Evolutionary conservation across 2,113 vertebrate genomes (phyloP), one percentile per base, ranked within the genome.

Genomic region (Scortum barcoo): DNA sequence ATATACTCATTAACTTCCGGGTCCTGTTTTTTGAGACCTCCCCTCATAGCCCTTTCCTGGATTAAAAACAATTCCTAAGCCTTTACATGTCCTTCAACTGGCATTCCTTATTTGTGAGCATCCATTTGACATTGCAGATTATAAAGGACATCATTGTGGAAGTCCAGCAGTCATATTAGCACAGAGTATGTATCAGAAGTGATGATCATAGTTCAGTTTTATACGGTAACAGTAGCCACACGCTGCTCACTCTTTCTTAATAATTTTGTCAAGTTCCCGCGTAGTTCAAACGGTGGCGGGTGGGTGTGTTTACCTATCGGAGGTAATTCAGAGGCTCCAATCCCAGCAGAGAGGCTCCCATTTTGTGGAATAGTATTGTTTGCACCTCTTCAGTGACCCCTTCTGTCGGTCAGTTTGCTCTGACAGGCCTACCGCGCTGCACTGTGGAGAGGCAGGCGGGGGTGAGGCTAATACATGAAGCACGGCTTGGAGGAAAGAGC

Each of bases 351-450:
- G 50, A 48, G 19, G 42, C 81, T 71, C 19, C 67, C 14, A 40
- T 61, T 82, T 76, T 73, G 58, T 60, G 50, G 46, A 78, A 76
- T n/a, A 54, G 75, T 69, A 60, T 53, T 84, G 76, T 86, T 80
- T 75, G 57, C 36, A 61, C 73, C 84, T 79, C 54, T 54, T 65
- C 28, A 1, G 22, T 80, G 76, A 83, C 88, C 81, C 51, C 44
- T 67, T 36, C 57, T 62, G 63, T 68, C 24, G 24, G 78, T 62
- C 65, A 57, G 33, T 75, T 33, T 61, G 46, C 33, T 46, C 38
- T 83, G 76, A 48, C 57, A 56, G 76, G 36, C 56, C 56, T 33
- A 44, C 72, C 11, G 7, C 5, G 20, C 56, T 70, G 56, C 61
- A 54, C 61, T 61, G 33, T 20, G 30, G 66, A 72, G 51, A 75